Evolutionary conservation across 1,140 invertebrate genomes (phyloP), one percentile per base, ranked within the genome.

Genomic region (Diuraphis noxia): DNA sequence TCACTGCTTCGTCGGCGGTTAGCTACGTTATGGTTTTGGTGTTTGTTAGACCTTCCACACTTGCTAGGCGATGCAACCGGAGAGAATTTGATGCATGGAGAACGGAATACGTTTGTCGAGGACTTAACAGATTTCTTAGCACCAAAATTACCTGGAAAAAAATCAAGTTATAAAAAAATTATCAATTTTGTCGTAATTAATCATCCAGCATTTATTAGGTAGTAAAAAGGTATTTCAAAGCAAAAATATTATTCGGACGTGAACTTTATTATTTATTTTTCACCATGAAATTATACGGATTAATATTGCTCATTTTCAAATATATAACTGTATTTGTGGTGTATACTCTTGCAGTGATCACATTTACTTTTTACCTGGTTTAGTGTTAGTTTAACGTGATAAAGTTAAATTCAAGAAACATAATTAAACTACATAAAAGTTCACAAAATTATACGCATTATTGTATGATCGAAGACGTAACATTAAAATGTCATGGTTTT

Each of bases 131-230:
- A 49, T 82, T 91, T 91, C 19, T 91, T 91, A 25, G 41, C 43
- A 40, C 89, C 77, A 40, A 91, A 30, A 81, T 81, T 63, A 82
- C 89, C 89, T 91, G 38, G 43, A 89, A 89, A 77, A 38, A 41
- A 41, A 86, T 0, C 10, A 86, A 30, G 3, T 40, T 36, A 23
- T 30, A 38, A 86, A 52, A 52, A 86, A 36, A 19, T 9, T n/a
- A 9, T 36, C 1, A 38, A 79, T 6, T 17, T 21, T 38, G 25
- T 72, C 30, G 8, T n/a, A 9, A 38, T 36, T 36, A 38, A 79
- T 38, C 6, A 38, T 79, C 0, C 2, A 40, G 38, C 40, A 40
- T 81, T 81, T 40, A 81, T 40, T 3, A 23, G 21, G 21, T 49
- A 6, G n/a, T 43, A 43, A 9, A 9, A 21, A 21, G 5, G 19